Base-by-base conservation (phyloP, 2,113 vertebrate species). In the Bubalus kerabau region DNA sequence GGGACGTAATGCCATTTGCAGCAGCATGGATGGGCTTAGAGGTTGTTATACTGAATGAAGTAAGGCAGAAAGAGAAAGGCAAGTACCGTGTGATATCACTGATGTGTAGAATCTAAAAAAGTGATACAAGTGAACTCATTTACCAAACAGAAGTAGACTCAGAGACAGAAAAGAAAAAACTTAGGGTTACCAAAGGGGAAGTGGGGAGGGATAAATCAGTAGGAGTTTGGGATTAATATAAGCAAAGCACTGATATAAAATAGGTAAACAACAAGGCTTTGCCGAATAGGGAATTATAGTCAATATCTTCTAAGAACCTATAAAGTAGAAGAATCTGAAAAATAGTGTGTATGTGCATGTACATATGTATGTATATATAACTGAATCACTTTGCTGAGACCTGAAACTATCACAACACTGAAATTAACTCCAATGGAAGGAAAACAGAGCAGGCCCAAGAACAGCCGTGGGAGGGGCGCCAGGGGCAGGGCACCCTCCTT, bases 51-150 rank as follows among this genome's bases (percentile, higher is more conserved):
- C 76, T 80, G 2, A 17, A 48, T 11, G 26, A 30, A 48, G 76
- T 2, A 17, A 80, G 46, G 2, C 76, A 19, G 76, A 48, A 9
- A 28, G 74, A 30, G 43, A 9, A 16, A 30, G 43, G 48, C 1
- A 0, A 30, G 30, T 5, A 3, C 2, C 2, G 5, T 17, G 8
- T 6, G 43, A 5, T 30, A 17, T 80, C 15, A 1, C 46, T 11
- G 26, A 32, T 6, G 19, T 1, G 76, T 10, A 10, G 43, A 50
- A 48, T 30, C 26, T 5, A 30, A 50, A 50, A 48, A 5, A 28
- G n/a, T 5, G 43, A 10, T 9, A 46, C 26, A 11, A 17, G 1
- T 11, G 46, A 30, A 30, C 46, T 19, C 15, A 30, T 9, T 19
- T 8, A 80, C 36, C 2, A 40, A 43, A 3, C 21, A 24, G 71